Evolutionary conservation across 2,113 vertebrate genomes (phyloP), one percentile per base, ranked within the genome.

Genomic region (Dermatemys mawii): DNA sequence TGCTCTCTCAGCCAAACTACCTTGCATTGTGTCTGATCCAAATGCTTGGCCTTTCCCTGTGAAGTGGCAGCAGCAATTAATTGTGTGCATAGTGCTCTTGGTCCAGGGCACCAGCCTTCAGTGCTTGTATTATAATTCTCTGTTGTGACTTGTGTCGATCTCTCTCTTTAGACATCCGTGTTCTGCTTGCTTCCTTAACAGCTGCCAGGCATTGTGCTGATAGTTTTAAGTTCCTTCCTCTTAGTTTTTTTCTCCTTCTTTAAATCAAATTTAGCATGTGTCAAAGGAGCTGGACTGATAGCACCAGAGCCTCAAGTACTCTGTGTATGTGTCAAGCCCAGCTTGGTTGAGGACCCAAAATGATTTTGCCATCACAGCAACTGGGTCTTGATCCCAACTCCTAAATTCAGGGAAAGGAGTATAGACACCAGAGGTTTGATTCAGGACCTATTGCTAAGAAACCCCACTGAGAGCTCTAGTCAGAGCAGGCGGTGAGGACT

Each of bases 141-240:
- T 54, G 9, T 60, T 92, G 38, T 94, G 88, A 83, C 81, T 86
- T 79, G 50, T 78, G 91, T 84, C 92, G 63, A 24, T 1, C 63
- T n/a, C 90, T 19, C n/a, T 32, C 90, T 35, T 85, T 83, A 67
- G 84, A 84, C 94, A 89, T 48, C 86, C 81, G 48, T 8, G 19
- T 90, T 86, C 86, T 87, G 35, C 79, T 93, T 82, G 38, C 87
- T 88, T 63, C 88, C 49, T 38, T 83, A 63, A 93, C 41, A 46
- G 86, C 93, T 92, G 91, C 90, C 92, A 73, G 96, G 38, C 44
- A 1, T 48, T 1, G 1, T 82, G 88, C 41, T 6, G 0, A 53
- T 32, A 88, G 85, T 82, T 97, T 96, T 84, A 44, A 83, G 78
- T 91, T 95, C 90, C 87, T 82, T 81, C 26, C 48, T 46, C 35